Conservation (phyloP, 2,113 vertebrate genomes). For the Nibea albiflora region DNA sequence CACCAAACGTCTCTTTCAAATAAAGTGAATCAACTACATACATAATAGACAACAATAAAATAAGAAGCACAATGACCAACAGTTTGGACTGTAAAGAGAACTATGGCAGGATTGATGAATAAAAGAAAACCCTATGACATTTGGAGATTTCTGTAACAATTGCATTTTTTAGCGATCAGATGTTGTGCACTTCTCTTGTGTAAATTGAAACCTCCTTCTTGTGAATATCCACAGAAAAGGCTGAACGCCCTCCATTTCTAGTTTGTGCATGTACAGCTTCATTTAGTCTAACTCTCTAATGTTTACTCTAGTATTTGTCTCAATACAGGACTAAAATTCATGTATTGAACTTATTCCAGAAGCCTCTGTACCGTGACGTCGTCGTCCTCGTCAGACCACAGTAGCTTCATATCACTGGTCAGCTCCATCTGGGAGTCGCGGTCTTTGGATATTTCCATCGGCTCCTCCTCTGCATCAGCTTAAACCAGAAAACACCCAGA, state of each 20-base stretch:
- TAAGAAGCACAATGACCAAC: too few relatives aligned
- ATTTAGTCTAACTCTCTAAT: too few relatives aligned
- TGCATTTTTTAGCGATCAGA: too few relatives aligned
- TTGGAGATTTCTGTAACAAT: too few relatives aligned
- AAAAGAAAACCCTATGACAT: too few relatives aligned
- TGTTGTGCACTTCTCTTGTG: too few relatives aligned
- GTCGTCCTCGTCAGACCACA: slow-evolving; percentile 74
- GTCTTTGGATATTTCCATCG: neutral
- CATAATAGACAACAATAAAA: too few relatives aligned
- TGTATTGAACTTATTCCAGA: neutral
- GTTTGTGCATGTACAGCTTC: too few relatives aligned
- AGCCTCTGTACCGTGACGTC: slow-evolving; percentile 48
- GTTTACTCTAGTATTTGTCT: neutral
- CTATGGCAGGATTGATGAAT: too few relatives aligned
- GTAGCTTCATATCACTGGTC: slow-evolving; percentile 68
- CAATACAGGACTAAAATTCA: neutral
- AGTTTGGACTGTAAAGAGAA: neutral
- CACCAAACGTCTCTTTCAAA: neutral
- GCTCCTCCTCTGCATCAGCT: neutral
- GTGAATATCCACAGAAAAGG: too few relatives aligned
- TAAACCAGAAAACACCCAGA: neutral
- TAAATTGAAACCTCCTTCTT: too few relatives aligned
- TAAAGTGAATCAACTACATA: neutral
- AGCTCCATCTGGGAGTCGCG: slow-evolving; percentile 12
- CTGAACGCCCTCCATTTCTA: too few relatives aligned